Base-by-base conservation (phyloP, 1,140 invertebrate species). In the Drosophila santomea region DNA sequence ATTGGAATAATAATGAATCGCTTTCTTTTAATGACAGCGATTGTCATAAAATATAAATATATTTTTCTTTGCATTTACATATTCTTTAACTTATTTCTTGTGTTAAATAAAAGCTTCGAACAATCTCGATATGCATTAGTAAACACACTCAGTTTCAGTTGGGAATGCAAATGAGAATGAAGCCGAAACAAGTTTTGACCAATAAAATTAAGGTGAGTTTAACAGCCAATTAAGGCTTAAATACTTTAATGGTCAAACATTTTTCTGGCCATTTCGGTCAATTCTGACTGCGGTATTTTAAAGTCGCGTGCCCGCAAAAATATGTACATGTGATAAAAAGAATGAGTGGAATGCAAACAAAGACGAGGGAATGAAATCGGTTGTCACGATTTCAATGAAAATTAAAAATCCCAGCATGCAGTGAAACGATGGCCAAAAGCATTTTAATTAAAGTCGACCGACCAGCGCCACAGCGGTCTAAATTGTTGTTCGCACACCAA, bases 331-430 rank as follows among this genome's bases (percentile, higher is more conserved):
- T 44, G 23, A 32, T 12, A 28, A 28, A 78, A 78, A 58, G 61
- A 75, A 43, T 47, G 20, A 25, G 45, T 28, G 60, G 59, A 43
- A 66, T 47, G 28, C 58, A 78, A 48, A 52, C 23, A n/a, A 54
- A 45, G 32, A 48, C 17, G 25, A 38, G 43, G 20, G 15, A 50
- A 61, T 60, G 54, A 43, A 64, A 67, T 43, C 72, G 25, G 48
- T 36, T 80, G 78, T 54, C 80, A 68, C 78, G 74, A 75, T 77
- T 79, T 64, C 50, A 74, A 88, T 89, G 73, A 45, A 77, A 80
- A 89, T 89, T 77, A 89, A 84, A 89, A 84, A 84, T 80, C 84
- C 52, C 84, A 80, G 80, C 76, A 60, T 88, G 83, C 57, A 78
- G 78, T 71, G 50, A 62, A 72, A 67, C 51, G 74, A 78, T 45